Evolutionary conservation across 2,888 invertebrate species (phyloP).

Genomic region (Drosophila birchii): DNA sequence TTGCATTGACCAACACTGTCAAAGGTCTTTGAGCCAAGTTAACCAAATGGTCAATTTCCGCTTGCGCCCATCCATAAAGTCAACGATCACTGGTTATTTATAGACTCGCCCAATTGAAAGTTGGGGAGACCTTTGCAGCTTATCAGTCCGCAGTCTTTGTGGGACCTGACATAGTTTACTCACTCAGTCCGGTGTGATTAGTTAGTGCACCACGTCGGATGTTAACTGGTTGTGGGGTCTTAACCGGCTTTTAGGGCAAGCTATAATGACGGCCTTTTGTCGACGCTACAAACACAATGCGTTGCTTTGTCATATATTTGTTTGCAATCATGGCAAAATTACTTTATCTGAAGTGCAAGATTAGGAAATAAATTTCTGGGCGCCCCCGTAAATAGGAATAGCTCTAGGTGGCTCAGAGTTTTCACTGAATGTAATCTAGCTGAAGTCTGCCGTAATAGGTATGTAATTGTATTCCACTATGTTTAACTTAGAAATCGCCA

Average conservation of each 20-base stretch:
- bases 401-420: neutral
- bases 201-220: conserved; percentile 4
- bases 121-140: conserved; percentile 19
- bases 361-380: conserved; percentile 2
- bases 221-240: conserved; percentile 21
- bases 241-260: conserved; percentile 2
- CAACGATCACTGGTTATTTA: conserved; percentile 49
- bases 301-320: conserved; percentile 10
- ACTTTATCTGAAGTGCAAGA: conserved; percentile 12
- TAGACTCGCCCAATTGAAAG: conserved; percentile 17
- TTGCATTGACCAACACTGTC: conserved; percentile 63
- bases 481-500: neutral
- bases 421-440: neutral
- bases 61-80: conserved; percentile 49
- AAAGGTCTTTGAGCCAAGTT: conserved; percentile 36
- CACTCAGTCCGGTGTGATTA: conserved; percentile 12
- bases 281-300: neutral
- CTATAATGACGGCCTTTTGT: conserved; percentile 6
- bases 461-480: neutral
- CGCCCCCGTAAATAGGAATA: neutral
- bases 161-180: conserved; percentile 27
- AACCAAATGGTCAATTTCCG: conserved; percentile 69
- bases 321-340: conserved; percentile 1
- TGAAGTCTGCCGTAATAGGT: neutral
- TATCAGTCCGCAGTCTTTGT: conserved; percentile 28